phyloP scores from a whole-genome alignment of 2,113 vertebrate species.

The Coreoperca whiteheadi region DNA sequence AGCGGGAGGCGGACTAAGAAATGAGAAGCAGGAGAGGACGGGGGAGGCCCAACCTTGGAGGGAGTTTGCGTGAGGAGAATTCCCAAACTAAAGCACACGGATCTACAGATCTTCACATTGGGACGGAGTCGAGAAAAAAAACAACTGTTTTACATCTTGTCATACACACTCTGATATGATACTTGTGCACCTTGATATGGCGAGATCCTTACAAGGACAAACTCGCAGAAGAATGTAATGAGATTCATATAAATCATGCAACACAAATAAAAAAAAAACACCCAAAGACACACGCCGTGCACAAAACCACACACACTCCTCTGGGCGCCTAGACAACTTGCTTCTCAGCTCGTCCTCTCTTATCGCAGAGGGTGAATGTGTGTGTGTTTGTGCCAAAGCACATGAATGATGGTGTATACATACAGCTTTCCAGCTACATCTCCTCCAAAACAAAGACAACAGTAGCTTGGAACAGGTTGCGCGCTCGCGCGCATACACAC shows the following conservation, averaged over 20 bases:
- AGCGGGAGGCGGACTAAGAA: slow-evolving; percentile 15
- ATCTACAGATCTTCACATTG: background rate
- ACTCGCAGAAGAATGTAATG: slow-evolving; percentile 13
- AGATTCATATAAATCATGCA: slow-evolving; percentile 24
- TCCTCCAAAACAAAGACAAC: slow-evolving; percentile 33
- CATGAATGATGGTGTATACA: slow-evolving; percentile 45
- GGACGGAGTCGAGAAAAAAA: slow-evolving; percentile 11
- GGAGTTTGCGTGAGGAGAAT: slow-evolving; percentile 68
- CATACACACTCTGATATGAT: slow-evolving; percentile 13
- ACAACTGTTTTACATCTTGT: slow-evolving; percentile 31
- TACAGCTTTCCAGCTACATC: slow-evolving; percentile 6
- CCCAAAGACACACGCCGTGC: background rate
- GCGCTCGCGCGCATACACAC: slow-evolving; percentile 5
- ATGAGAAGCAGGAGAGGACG: slow-evolving; percentile 45
- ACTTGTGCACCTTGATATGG: slow-evolving; percentile 27
- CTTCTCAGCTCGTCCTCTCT: slow-evolving; percentile 22
- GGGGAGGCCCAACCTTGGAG: slow-evolving; percentile 53
- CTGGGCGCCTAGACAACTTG: background rate
- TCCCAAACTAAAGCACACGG: slow-evolving; percentile 42
- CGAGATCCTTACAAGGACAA: slow-evolving; percentile 58
- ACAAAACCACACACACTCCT: background rate
- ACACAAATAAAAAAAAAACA: slow-evolving; percentile 12
- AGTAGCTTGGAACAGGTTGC: background rate
- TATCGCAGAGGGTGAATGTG: slow-evolving; percentile 15
- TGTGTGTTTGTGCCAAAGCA: slow-evolving; percentile 30